Percentiles rank a stretch among this genome's conserved stretches.
Evolutionary conservation across 1,140 invertebrate species (phyloP).

Genomic region (Drosophila prosaltans): DNA sequence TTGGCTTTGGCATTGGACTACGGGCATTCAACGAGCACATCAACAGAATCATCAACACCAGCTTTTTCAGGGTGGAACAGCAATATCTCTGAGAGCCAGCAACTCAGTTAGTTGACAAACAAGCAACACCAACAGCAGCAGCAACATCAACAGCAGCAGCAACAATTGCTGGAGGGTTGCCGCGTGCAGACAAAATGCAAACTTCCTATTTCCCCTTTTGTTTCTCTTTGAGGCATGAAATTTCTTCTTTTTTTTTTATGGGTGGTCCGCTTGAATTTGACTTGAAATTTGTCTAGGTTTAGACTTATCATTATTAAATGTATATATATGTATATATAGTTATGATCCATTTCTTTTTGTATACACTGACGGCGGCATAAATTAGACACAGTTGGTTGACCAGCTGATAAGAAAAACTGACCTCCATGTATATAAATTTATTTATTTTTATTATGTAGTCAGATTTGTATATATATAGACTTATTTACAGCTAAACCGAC

Average conservation of each 20-base stretch:
- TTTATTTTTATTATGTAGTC: constrained; percentile 35
- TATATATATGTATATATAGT: constrained; percentile 45
- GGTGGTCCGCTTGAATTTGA: constrained; percentile 57
- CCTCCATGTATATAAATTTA: constrained; percentile 14
- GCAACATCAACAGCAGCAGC: constrained; percentile 32
- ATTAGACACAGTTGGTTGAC: constrained; percentile 64
- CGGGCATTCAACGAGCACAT: constrained; percentile 68
- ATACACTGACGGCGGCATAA: constrained; percentile 68
- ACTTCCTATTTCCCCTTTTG: constrained; percentile 49
- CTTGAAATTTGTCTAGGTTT: constrained; percentile 71
- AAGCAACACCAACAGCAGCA: constrained; percentile 74
- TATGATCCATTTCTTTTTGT: constrained; percentile 58
- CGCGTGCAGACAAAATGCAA: constrained; percentile 70
- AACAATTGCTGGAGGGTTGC: constrained; percentile 53
- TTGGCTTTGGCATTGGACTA: not conserved
- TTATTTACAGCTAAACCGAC: constrained; percentile 19
- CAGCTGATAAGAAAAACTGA: constrained; percentile 36
- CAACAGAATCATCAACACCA: constrained; percentile 80
- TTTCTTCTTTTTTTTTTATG: constrained; percentile 36
- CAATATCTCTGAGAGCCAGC: constrained; percentile 12
- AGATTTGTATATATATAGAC: constrained; percentile 5
- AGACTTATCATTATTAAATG: constrained; percentile 55
- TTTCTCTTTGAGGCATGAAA: constrained; percentile 6
- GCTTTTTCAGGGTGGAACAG: constrained; percentile 36
- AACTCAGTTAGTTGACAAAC: constrained; percentile 74